phyloP scores from a whole-genome alignment of 2,888 invertebrate genomes.

The Trilocha varians region DNA sequence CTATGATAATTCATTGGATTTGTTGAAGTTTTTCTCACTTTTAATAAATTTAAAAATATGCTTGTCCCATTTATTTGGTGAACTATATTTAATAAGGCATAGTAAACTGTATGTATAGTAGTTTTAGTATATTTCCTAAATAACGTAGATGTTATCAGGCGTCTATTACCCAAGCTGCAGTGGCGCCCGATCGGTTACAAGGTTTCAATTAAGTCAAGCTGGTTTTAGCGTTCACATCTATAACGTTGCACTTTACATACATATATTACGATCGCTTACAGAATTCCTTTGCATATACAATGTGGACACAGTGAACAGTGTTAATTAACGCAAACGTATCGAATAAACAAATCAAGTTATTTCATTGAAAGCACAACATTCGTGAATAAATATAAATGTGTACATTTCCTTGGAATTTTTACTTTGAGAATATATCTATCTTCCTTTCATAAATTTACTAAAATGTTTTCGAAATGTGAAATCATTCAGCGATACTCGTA shows the following conservation, averaged over 20 bases:
- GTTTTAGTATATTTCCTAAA: not conserved
- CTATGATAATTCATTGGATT: too few relatives aligned
- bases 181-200: not conserved
- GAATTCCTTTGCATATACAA: not conserved
- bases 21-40: too few relatives aligned
- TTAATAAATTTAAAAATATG: too few relatives aligned
- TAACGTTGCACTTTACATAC: not conserved
- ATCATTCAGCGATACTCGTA: not conserved
- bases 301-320: too few relatives aligned
- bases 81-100: not conserved
- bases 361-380: too few relatives aligned
- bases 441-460: too few relatives aligned
- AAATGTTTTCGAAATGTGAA: too few relatives aligned
- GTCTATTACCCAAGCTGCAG: not conserved
- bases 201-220: not conserved
- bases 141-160: not conserved
- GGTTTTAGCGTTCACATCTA: not conserved
- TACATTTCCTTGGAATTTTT: too few relatives aligned
- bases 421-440: too few relatives aligned
- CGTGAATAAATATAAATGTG: too few relatives aligned
- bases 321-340: too few relatives aligned
- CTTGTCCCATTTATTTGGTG: not conserved
- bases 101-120: not conserved
- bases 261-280: not conserved
- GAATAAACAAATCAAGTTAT: too few relatives aligned